Evolutionary conservation across 2,797 vertebrate species (phyloP).

Genomic region (Tachyglossus aculeatus): DNA sequence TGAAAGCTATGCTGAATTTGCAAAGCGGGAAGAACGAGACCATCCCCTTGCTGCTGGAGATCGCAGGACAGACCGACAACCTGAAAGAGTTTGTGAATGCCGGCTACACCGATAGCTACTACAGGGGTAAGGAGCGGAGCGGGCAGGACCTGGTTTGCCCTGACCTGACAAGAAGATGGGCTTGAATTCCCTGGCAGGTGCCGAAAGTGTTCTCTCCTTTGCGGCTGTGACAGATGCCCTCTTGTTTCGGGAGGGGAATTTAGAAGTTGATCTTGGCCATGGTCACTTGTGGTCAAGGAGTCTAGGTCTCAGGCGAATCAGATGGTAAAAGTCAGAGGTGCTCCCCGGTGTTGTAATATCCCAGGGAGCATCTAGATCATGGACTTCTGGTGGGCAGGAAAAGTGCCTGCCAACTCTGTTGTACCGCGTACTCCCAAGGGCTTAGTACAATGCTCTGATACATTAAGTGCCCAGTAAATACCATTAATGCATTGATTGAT

Average conservation of each 20-base stretch:
- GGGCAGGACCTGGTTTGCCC: not conserved
- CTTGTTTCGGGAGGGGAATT: not conserved
- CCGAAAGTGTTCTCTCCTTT: not conserved
- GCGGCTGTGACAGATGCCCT: not conserved
- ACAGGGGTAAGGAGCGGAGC: slow-evolving; percentile 79
- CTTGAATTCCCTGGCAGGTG: not conserved
- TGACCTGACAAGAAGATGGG: not conserved
- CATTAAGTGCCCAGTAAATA: too few species aligned
- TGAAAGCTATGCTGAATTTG: slow-evolving; percentile 93
- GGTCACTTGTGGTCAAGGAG: too few species aligned
- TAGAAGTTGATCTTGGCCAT: too few species aligned
- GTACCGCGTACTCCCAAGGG: too few species aligned
- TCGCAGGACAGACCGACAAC: slow-evolving; percentile 84
- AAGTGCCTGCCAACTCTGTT: too few species aligned
- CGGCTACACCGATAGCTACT: slow-evolving; percentile 85
- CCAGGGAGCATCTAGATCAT: too few species aligned
- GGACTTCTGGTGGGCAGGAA: too few species aligned
- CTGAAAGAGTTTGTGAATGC: slow-evolving; percentile 86
- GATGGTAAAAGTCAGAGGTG: too few species aligned
- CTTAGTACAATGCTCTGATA: too few species aligned
- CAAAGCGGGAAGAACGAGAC: slow-evolving; percentile 83
- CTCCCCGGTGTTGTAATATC: too few species aligned
- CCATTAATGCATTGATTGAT: too few species aligned
- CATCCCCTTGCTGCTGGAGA: slow-evolving; percentile 82
- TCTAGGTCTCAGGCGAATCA: too few species aligned